Conservation (phyloP, 23 tunicate genomes). For the Trididemnum clinides region DNA sequence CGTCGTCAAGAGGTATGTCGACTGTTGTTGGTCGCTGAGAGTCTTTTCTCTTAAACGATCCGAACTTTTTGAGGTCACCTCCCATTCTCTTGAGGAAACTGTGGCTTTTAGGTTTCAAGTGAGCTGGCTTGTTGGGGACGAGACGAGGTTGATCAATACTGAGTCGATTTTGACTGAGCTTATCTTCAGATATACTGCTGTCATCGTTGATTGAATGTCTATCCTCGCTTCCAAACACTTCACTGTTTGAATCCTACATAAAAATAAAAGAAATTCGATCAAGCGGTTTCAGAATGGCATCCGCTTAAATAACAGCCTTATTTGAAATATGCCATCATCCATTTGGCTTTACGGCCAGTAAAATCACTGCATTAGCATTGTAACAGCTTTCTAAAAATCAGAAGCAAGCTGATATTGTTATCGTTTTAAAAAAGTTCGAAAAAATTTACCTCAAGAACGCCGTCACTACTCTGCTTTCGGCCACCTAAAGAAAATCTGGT, state of each 20-base stretch:
- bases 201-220: not conserved
- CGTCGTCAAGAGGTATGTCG: conserved; percentile 25
- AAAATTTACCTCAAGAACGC: conserved; percentile 5
- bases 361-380: too few relatives aligned
- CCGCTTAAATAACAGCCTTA: too few relatives aligned
- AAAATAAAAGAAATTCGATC: too few relatives aligned
- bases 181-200: not conserved
- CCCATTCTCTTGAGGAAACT: conserved; percentile 70
- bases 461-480: not conserved
- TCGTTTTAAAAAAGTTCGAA: too few relatives aligned
- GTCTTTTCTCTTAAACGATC: conserved; percentile 68
- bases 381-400: too few relatives aligned
- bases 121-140: not conserved
- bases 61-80: conserved; percentile 46
- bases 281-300: too few relatives aligned
- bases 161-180: not conserved
- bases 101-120: conserved; percentile 39
- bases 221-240: conserved; percentile 4
- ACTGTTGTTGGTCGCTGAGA: conserved; percentile 5
- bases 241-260: conserved; percentile 17
- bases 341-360: too few relatives aligned
- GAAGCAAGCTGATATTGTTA: too few relatives aligned
- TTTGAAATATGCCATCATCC: too few relatives aligned
- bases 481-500: not conserved
- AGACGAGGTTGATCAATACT: not conserved